phyloP scores from a whole-genome alignment of 2,113 vertebrate species.

The Pholis gunnellus region DNA sequence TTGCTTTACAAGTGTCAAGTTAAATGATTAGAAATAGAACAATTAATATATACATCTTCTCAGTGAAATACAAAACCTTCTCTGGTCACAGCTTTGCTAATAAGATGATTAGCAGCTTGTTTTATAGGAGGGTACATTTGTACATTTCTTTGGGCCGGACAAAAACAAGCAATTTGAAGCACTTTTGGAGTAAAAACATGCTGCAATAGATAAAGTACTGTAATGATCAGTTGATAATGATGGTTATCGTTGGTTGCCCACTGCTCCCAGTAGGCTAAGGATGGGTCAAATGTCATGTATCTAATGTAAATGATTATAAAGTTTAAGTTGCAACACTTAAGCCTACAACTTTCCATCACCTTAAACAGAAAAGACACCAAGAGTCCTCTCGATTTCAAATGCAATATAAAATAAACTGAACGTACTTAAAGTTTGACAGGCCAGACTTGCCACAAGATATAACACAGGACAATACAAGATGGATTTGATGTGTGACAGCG shows the following conservation, averaged over 20 bases:
- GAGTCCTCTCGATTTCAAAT: fast-evolving
- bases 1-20: too few species aligned
- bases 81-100: too few species aligned
- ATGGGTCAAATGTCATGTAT: too few species aligned
- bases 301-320: too few species aligned
- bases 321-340: not conserved
- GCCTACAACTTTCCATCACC: not conserved
- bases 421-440: not conserved
- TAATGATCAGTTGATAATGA: not conserved
- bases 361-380: not conserved
- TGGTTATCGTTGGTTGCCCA: not conserved
- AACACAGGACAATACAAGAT: conserved; percentile 38
- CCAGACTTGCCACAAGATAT: not conserved
- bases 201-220: too few species aligned
- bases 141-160: not conserved
- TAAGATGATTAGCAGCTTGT: not conserved
- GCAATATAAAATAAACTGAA: not conserved
- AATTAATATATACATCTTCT: not conserved
- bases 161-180: not conserved
- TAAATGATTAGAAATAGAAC: not conserved
- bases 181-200: not conserved
- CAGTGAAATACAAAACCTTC: not conserved
- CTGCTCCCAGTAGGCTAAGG: too few species aligned
- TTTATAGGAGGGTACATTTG: too few species aligned
- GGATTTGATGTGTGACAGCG: conserved; percentile 29